Evolutionary conservation across 2,797 vertebrate genomes (phyloP).

Genomic region (Darevskia nairensis): DNA sequence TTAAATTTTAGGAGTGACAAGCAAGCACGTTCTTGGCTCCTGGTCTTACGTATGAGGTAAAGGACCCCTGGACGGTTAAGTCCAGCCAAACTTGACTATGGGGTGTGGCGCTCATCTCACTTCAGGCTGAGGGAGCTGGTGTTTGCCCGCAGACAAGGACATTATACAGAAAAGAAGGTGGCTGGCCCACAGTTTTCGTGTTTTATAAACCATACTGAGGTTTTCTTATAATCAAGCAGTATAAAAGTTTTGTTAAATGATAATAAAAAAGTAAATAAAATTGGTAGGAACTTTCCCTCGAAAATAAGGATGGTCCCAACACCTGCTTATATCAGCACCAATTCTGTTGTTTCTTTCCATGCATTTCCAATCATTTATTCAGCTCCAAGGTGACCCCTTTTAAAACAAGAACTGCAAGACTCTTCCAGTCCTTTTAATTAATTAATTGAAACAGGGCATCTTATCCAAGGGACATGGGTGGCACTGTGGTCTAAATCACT

Average conservation of each 20-base stretch:
- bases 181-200: conserved; percentile 16
- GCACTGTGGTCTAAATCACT: too few species aligned
- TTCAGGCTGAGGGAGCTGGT: too few species aligned
- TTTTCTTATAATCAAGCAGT: too few species aligned
- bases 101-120: too few species aligned
- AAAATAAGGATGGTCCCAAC: not conserved
- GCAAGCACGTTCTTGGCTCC: not conserved
- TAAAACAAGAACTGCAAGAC: not conserved
- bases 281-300: not conserved
- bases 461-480: too few species aligned
- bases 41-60: not conserved
- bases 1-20: not conserved
- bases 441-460: too few species aligned
- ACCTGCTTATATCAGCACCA: not conserved
- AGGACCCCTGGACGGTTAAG: too few species aligned
- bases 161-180: too few species aligned
- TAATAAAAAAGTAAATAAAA: not conserved
- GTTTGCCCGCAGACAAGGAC: too few species aligned
- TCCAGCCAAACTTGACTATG: too few species aligned
- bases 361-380: not conserved
- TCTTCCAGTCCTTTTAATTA: not conserved
- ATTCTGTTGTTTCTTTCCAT: not conserved
- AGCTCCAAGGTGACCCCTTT: not conserved
- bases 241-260: too few species aligned
- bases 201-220: not conserved